A percentile compares a stretch with the other conserved stretches of the same genome.
Evolutionary conservation across 2,888 invertebrate genomes (phyloP).

Genomic region (Tricholauxania praeusta): DNA sequence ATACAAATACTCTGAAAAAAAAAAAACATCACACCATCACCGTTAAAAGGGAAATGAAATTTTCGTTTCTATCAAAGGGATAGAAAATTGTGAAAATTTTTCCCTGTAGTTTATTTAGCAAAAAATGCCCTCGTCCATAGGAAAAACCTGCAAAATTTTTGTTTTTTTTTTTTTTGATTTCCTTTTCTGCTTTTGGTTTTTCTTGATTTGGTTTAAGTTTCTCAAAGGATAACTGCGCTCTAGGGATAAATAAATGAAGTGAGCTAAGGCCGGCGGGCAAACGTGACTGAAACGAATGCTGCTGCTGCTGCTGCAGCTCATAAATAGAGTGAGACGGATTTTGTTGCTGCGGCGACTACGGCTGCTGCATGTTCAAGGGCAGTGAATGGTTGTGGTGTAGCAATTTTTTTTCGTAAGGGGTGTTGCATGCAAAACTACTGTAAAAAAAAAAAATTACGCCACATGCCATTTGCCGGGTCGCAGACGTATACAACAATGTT

Average conservation of each 20-base stretch:
- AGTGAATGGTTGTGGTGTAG: not conserved
- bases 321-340: not conserved
- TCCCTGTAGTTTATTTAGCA: conserved; percentile 14
- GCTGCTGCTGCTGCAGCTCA: not conserved
- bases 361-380: conserved; percentile 4
- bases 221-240: conserved; percentile 28
- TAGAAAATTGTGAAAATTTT: no score
- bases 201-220: conserved; percentile 2
- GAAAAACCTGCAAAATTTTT: conserved; percentile 10
- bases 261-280: conserved; percentile 7
- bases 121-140: not conserved
- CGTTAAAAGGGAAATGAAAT: no score
- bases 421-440: not conserved
- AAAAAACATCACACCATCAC: no score
- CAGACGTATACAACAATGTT: not conserved
- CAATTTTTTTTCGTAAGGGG: not conserved
- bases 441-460: not conserved
- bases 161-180: not conserved
- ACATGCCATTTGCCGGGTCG: not conserved
- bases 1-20: not conserved
- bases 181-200: conserved; percentile 31
- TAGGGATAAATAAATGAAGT: conserved; percentile 30
- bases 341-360: not conserved
- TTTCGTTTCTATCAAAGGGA: no score
- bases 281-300: not conserved